phyloP scores from a whole-genome alignment of 1,140 invertebrate species.

The Apis laboriosa region DNA sequence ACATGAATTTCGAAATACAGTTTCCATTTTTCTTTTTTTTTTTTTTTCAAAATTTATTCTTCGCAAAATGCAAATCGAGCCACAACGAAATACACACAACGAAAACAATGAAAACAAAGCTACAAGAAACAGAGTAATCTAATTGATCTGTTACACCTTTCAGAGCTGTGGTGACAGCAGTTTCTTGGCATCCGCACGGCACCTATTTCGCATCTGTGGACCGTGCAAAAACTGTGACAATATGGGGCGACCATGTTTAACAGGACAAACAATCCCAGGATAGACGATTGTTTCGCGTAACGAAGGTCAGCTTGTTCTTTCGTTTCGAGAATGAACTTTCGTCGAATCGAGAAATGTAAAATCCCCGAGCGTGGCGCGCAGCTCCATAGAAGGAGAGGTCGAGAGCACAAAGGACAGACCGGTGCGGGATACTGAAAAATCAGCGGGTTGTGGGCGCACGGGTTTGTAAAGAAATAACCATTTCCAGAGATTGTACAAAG shows the following conservation, averaged over 20 bases:
- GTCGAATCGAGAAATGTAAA: constrained; percentile 7
- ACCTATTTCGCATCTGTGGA: constrained; percentile 93
- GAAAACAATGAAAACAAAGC: background rate
- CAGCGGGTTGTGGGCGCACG: constrained; percentile 23
- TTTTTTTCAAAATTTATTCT: too few species aligned
- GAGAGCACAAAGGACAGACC: constrained; percentile 3
- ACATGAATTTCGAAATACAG: too few species aligned
- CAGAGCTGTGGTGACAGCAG: constrained; percentile 93
- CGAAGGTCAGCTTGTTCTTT: constrained; percentile 32
- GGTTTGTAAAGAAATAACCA: constrained; percentile 36
- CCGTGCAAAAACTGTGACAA: constrained; percentile 89
- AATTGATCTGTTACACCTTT: constrained; percentile 47
- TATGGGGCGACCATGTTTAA: constrained; percentile 89
- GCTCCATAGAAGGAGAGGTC: background rate
- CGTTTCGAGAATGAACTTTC: constrained; percentile 2
- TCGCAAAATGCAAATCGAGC: background rate
- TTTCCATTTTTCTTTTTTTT: too few species aligned
- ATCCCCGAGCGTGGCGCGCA: background rate
- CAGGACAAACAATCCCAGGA: constrained; percentile 66
- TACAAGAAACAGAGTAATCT: background rate
- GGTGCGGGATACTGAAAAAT: constrained; percentile 54
- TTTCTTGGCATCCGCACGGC: constrained; percentile 95
- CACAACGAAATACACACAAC: background rate
- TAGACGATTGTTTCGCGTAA: constrained; percentile 57
- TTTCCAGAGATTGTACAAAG: constrained; percentile 36